These are phyloP conservation scores for Dermatophagoides farinae DNA, from an alignment of 1,140 invertebrate genomes.

Conservation along the genomic window DNA sequence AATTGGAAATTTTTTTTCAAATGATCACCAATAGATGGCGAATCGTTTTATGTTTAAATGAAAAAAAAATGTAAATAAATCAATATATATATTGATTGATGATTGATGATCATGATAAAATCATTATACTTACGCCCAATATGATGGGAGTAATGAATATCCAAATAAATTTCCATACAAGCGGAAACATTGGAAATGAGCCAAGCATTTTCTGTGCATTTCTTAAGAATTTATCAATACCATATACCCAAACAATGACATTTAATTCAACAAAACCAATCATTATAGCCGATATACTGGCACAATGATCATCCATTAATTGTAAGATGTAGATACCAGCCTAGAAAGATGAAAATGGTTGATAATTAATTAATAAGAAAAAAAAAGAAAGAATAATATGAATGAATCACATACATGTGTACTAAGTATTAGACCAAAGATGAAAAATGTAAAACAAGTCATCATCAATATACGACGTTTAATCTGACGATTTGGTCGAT, in stretches of 20 bases:
- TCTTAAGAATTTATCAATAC: constrained; percentile 51
- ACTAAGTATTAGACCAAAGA: constrained; percentile 29
- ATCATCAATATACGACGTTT: constrained; percentile 21
- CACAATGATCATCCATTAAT: constrained; percentile 32
- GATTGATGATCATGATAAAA: too few relatives aligned
- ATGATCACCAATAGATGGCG: neutral
- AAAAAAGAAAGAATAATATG: neutral
- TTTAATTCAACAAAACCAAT: constrained; percentile 43
- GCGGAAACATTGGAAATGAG: constrained; percentile 40
- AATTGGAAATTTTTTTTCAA: neutral
- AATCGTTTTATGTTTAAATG: neutral
- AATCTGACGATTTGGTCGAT: constrained; percentile 16
- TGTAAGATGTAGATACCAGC: constrained; percentile 34
- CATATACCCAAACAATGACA: constrained; percentile 58
- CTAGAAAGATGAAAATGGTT: constrained; percentile 22
- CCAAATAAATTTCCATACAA: constrained; percentile 60
- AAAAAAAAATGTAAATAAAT: too few relatives aligned
- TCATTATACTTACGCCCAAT: constrained; percentile 39
- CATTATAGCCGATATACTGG: constrained; percentile 30
- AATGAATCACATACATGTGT: constrained; percentile 24
- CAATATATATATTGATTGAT: neutral
- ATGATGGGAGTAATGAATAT: constrained; percentile 50
- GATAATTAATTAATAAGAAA: too few relatives aligned
- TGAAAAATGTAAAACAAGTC: constrained; percentile 26
- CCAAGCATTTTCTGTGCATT: constrained; percentile 56